Base-by-base conservation (phyloP, 1,140 invertebrate genomes). In the Heterodera carotae region DNA sequence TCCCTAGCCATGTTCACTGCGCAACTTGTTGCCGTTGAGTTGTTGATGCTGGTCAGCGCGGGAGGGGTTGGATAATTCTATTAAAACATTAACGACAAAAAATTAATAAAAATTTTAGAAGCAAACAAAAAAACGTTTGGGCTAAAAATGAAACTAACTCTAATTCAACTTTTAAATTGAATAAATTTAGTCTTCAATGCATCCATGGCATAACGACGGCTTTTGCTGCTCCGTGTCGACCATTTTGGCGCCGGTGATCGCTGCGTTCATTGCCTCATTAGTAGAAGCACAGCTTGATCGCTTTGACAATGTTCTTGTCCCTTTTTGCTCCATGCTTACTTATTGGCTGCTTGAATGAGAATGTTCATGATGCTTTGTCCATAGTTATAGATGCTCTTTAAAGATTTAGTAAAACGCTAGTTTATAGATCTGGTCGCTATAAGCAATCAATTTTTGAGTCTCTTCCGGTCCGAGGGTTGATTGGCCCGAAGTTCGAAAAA, bases 241-340 rank as follows among this genome's bases (percentile, higher is more conserved):
- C 76, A 27, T 15, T 71, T 6, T 33, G 12, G n/a, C 76, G 72
- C 78, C 33, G 18, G 34, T 82, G 31, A 18, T 82, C 39, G 60
- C 59, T 60, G 59, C 76, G 33, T 27, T 75, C 22, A 56, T 83
- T 18, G 68, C 60, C 59, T 81, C 82, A 36, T 15, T 83, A 12
- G 68, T 82, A 18, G 82, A 83, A 76, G 82, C 83, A 12, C 81
- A 70, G 29, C 73, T 84, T 25, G 18, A 66, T 25, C 43, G 34
- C 10, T 81, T 74, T 29, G 82, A 83, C 79, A 83, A 83, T 69
- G 33, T 83, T 12, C 31, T 85, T 59, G 59, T 85, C 66, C 83
- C 82, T 27, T 27, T 79, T 29, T 70, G 77, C 60, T 69, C 68
- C 29, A 76, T 56, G 36, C 48, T 76, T n/a, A 62, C 60, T 66